Base-by-base conservation (phyloP, 2,888 invertebrate genomes). In the Phyllotreta cruciferae region DNA sequence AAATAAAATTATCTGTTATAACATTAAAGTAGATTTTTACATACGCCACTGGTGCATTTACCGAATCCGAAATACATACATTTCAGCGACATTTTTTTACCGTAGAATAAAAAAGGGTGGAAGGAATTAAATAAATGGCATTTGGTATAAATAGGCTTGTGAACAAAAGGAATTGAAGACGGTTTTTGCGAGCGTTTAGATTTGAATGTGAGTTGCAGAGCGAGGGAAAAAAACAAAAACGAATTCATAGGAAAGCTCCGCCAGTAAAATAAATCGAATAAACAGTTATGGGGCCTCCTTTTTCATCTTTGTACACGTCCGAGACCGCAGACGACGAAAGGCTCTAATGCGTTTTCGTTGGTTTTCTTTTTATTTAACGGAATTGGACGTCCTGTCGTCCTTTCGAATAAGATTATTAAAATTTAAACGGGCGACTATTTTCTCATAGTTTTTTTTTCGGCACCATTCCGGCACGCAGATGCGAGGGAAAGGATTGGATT, bases 401-500 rank as follows among this genome's bases (percentile, higher is more conserved):
- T 24, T 24, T 3, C 24, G n/a, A n/a, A 24, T 24, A 24, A 24
- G 2, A 4, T 24, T 24, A 24, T 24, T 24, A 24, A 24, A 24
- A 24, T 24, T 24, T 24, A 24, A 24, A 24, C 24, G 14, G 38
- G 53, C 38, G 35, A 14, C 14, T 39, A 53, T 53, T 39, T 53
- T 53, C n/a, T 24, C 13, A 6, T 34, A 10, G 14, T 24, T 24
- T 24, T 24, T 24, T 56, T 44, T 41, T 45, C 10, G 45, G 45
- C 13, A 44, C 11, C 24, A 44, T 56, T 37, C 45, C 42, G 56
- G 34, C 56, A 34, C 42, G 37, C 11, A 44, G 10, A 58, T 45
- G 8, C 45, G 44, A 41, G 49, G 53, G 60, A 67, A 63, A 68
- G 58, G 58, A 63, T 49, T 42, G 54, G 58, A 58, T 63, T 63